Conservation (phyloP, 1,140 invertebrate species). For the Sinonovacula constricta region DNA sequence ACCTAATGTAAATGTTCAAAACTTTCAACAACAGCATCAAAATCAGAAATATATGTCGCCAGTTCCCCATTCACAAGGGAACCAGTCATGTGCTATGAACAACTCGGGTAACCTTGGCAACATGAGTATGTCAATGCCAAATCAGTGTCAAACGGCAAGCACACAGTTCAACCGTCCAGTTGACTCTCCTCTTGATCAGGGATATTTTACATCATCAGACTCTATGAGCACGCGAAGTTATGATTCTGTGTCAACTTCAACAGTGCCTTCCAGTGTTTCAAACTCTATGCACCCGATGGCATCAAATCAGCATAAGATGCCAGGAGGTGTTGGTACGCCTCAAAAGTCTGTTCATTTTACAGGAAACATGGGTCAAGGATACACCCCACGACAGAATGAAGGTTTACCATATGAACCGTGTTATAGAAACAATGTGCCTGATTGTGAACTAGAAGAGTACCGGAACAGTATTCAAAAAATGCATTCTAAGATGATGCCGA, state of each 20-base stretch:
- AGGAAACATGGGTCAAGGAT: conserved; percentile 49
- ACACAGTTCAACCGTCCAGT: conserved; percentile 54
- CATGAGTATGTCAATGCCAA: conserved; percentile 48
- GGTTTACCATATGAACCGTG: conserved; percentile 54
- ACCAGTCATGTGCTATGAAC: conserved; percentile 59
- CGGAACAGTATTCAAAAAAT: conserved; percentile 61
- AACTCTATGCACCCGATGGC: conserved; percentile 31
- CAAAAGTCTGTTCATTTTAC: conserved; percentile 72
- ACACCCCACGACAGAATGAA: conserved; percentile 38
- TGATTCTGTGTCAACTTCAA: conserved; percentile 63
- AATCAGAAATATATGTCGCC: conserved; percentile 36
- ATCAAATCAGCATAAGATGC: conserved; percentile 28
- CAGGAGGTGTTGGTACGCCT: conserved; percentile 35
- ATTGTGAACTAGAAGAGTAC: conserved; percentile 67
- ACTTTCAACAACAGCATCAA: conserved; percentile 63
- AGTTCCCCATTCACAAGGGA: conserved; percentile 43
- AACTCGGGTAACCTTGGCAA: conserved; percentile 44
- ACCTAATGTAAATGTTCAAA: conserved; percentile 73
- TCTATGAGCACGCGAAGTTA: conserved; percentile 67
- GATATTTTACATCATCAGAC: conserved; percentile 68
- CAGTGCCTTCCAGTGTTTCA: conserved; percentile 59
- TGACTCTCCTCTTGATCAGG: conserved; percentile 70
- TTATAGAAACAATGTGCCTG: conserved; percentile 58
- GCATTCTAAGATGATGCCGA: conserved; percentile 70
- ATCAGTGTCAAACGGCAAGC: conserved; percentile 39